Percentiles rank a stretch among this genome's conserved stretches.
Conservation (phyloP, 2,113 vertebrate genomes). For the Colaptes auratus region DNA sequence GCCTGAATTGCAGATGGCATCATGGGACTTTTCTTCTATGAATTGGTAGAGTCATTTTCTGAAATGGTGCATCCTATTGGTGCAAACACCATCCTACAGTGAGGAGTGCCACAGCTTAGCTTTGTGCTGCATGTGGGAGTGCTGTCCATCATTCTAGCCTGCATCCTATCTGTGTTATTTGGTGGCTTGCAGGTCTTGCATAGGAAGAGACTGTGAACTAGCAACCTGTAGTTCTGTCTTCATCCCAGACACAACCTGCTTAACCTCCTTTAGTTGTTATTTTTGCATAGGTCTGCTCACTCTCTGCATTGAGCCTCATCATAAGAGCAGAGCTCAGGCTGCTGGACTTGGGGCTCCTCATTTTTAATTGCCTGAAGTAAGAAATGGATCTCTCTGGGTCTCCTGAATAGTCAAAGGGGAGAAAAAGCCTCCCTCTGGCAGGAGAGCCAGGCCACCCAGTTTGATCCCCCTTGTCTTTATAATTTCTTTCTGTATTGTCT, state of each 20-base stretch:
- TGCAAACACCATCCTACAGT: accelerated
- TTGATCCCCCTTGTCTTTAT: not conserved
- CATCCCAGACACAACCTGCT: not conserved
- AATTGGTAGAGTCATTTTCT: not conserved
- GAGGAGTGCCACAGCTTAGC: not conserved
- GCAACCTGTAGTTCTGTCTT: not conserved
- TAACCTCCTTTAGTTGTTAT: not conserved
- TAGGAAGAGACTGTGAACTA: not conserved
- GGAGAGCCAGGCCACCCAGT: not conserved
- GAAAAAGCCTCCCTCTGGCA: not conserved
- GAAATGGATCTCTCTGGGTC: not conserved
- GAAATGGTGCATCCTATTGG: not conserved
- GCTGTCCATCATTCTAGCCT: not conserved
- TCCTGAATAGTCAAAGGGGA: not conserved
- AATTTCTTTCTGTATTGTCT: not conserved
- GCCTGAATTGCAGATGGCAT: not conserved
- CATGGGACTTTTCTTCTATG: accelerated
- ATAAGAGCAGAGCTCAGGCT: not conserved
- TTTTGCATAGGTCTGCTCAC: not conserved
- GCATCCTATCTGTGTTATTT: accelerated
- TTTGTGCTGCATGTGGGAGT: not conserved
- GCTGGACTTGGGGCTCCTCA: accelerated
- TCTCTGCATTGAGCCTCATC: not conserved
- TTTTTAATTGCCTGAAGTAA: not conserved
- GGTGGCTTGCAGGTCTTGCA: not conserved